Base-by-base conservation (phyloP, 2,888 invertebrate genomes). In the Anthophora plumipes region DNA sequence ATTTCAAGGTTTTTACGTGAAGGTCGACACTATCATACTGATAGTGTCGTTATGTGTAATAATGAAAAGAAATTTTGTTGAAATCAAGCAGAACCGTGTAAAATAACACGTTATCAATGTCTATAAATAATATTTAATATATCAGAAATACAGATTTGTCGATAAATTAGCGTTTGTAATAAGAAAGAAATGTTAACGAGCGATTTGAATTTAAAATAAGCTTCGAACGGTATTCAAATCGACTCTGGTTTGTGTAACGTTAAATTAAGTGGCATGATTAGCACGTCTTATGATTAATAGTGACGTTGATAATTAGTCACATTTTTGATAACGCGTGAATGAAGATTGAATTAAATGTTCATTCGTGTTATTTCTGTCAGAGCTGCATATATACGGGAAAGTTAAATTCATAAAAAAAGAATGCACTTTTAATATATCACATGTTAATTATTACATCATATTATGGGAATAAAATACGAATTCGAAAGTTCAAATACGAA, bases 341-440 rank as follows among this genome's bases (percentile, higher is more conserved):
- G n/a, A n/a, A n/a, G n/a, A n/a, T n/a, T n/a, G n/a, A 14, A 43
- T 17, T 25, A 61, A 31, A 46, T 31, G 46, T 63, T 63, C 25
- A 46, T 1, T 63, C 12, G 9, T 7, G n/a, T 46, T 25, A 46
- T 63, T n/a, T 7, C 12, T 11, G 11, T 0, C 12, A 7, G 25
- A 46, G 11, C 12, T 2, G n/a, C 14, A 8, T 6, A 5, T 46
- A 31, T 31, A 31, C 31, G 31, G 4, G 31, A 17, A 25, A 46
- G 46, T n/a, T 31, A 63, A 46, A 63, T n/a, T 46, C 20, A 6
- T 8, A 17, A n/a, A 2, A 63, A 31, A 46, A 5, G 12, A 6
- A 54, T 14, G 25, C n/a, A n/a, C n/a, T n/a, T 22, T 11, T 31
- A 25, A 14, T 25, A 9, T 6, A 14, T 25, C 14, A 12, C 11